Evolutionary conservation across 2,113 vertebrate species (phyloP).

Genomic region (Barbus barbus): DNA sequence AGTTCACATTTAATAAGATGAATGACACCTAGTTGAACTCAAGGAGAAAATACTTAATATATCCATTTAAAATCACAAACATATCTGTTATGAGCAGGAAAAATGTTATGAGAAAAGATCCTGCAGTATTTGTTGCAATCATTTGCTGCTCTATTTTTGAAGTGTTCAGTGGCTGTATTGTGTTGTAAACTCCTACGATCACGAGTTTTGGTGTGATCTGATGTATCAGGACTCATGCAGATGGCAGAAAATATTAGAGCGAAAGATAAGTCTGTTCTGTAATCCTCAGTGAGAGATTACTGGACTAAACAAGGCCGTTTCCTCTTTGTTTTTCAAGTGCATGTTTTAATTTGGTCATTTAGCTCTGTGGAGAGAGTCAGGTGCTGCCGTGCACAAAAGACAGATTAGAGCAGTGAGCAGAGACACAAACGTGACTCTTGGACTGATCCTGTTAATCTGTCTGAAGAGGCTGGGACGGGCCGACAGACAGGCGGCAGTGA

Average conservation of each 20-base stretch:
- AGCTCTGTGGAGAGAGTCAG: slow-evolving; percentile 5
- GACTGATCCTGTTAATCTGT: slow-evolving; percentile 13
- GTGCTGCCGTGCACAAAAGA: background rate
- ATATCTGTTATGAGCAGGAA: background rate
- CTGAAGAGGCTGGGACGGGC: background rate
- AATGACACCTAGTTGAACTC: background rate
- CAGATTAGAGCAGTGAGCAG: background rate
- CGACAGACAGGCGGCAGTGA: background rate
- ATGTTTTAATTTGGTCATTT: background rate
- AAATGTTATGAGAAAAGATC: background rate
- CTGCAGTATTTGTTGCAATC: background rate
- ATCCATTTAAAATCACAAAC: background rate
- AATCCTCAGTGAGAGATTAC: background rate
- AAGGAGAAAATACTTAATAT: background rate
- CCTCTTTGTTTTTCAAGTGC: background rate
- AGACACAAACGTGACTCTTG: background rate
- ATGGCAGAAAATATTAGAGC: background rate
- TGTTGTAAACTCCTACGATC: slow-evolving; percentile 16
- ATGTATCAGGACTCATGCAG: background rate
- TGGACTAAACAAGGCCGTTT: background rate
- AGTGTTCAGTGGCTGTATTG: slow-evolving; percentile 21
- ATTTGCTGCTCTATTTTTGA: too few relatives aligned
- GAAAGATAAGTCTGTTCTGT: background rate
- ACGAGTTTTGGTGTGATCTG: slow-evolving; percentile 38
- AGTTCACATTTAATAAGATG: background rate